Conservation (phyloP, 2,113 vertebrate species). For the Sakesphorus luctuosus region DNA sequence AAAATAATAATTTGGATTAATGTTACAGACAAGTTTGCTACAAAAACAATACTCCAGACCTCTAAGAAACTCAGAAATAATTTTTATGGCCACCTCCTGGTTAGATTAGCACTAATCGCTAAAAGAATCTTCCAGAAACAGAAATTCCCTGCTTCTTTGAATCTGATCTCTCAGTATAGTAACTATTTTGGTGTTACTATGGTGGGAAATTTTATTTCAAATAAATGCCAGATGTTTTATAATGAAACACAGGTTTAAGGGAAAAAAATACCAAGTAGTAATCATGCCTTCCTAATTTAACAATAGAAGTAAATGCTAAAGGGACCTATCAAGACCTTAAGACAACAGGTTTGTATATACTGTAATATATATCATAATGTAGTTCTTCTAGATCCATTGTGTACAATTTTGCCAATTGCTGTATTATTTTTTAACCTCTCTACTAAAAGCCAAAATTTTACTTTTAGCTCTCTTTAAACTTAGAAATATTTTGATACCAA, state of each 20-base stretch:
- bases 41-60: not conserved
- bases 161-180: not conserved
- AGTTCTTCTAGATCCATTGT: not conserved
- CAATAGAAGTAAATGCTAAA: not conserved
- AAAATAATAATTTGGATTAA: constrained; percentile 37
- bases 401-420: not conserved
- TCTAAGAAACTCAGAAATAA: constrained; percentile 1
- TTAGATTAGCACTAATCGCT: constrained; percentile 12
- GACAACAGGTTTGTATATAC: not conserved
- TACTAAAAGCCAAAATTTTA: not conserved
- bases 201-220: not conserved
- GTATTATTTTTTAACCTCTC: not conserved
- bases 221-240: not conserved
- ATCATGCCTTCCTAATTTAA: not conserved
- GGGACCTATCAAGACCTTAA: not conserved
- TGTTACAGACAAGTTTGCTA: not conserved
- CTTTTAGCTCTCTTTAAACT: not conserved
- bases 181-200: not conserved
- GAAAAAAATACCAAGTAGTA: not conserved
- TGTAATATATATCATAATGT: not conserved
- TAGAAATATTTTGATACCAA: not conserved
- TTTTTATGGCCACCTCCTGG: constrained; percentile 1
- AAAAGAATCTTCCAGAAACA: constrained; percentile 6
- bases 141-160: not conserved
- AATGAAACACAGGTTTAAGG: not conserved